A percentile compares a stretch with the other conserved stretches of the same genome.
These are phyloP conservation scores for Amblyopsis rosae DNA, from an alignment of 2,113 vertebrate species.

Conservation along the genomic window DNA sequence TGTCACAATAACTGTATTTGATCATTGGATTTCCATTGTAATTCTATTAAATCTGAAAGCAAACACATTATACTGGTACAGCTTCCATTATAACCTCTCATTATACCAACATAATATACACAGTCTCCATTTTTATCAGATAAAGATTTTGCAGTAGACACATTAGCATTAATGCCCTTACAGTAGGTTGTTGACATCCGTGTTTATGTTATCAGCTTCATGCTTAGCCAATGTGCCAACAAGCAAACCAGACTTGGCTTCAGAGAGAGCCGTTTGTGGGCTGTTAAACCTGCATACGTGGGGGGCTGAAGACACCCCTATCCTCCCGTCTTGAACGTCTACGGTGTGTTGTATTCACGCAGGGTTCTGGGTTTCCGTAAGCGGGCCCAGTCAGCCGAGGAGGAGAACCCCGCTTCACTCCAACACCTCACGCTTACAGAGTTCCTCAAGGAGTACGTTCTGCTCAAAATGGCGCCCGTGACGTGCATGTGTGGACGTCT, in stretches of 20 bases:
- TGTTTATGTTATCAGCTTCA: too few species aligned
- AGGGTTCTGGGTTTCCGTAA: constrained; percentile 81
- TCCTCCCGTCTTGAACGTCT: constrained; percentile 41
- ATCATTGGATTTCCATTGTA: constrained; percentile 5
- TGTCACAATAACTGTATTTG: constrained; percentile 5
- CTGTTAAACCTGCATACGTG: too few species aligned
- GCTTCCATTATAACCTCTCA: constrained; percentile 13
- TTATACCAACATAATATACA: constrained; percentile 2
- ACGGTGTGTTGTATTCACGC: constrained; percentile 74
- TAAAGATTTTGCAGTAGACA: background rate
- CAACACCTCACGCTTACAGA: constrained; percentile 80
- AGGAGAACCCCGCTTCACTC: constrained; percentile 73
- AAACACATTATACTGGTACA: constrained; percentile 11
- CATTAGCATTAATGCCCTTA: too few species aligned
- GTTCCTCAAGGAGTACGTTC: constrained; percentile 82
- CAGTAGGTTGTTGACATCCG: too few species aligned
- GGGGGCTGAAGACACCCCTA: background rate
- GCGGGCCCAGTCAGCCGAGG: constrained; percentile 78
- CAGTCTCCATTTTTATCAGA: constrained; percentile 20
- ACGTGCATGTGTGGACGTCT: constrained; percentile 57
- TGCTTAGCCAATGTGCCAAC: background rate
- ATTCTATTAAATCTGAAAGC: constrained; percentile 3
- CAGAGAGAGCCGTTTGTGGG: too few species aligned
- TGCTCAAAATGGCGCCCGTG: constrained; percentile 45
- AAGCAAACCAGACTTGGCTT: background rate